Evolutionary conservation across 2,113 vertebrate genomes (phyloP).

Genomic region (Pongo abelii): DNA sequence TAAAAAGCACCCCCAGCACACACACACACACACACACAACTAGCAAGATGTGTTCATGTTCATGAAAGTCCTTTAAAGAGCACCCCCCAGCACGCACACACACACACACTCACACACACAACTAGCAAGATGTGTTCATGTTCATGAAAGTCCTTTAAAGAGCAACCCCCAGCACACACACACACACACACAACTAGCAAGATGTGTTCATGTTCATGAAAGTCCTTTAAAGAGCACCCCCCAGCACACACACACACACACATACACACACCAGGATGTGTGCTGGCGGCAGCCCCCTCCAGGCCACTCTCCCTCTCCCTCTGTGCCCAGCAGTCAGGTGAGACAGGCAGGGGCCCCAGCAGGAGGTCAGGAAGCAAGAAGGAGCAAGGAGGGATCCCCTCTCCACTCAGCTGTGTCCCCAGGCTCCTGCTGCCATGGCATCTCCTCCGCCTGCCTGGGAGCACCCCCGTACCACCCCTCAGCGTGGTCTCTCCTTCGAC

Average conservation of each 20-base stretch:
- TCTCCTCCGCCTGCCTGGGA: not conserved
- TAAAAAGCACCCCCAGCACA: too few relatives aligned
- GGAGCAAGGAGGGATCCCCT: not conserved
- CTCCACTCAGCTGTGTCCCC: not conserved
- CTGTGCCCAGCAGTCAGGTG: not conserved
- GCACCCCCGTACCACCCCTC: not conserved
- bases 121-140: too few relatives aligned
- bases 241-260: too few relatives aligned
- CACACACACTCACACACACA: too few relatives aligned
- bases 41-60: not conserved
- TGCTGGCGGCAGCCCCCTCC: not conserved
- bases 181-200: too few relatives aligned
- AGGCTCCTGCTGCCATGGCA: not conserved
- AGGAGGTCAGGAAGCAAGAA: not conserved
- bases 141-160: too few relatives aligned
- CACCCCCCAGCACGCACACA: too few relatives aligned
- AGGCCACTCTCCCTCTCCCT: not conserved
- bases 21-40: too few relatives aligned
- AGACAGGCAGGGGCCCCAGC: not conserved
- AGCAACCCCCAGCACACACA: too few relatives aligned
- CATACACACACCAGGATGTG: not conserved
- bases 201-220: too few relatives aligned
- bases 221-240: too few relatives aligned
- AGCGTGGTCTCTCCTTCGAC: not conserved
- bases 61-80: not conserved